phyloP scores from a whole-genome alignment of 2,888 invertebrate genomes.

The Bimastos eiseni region DNA sequence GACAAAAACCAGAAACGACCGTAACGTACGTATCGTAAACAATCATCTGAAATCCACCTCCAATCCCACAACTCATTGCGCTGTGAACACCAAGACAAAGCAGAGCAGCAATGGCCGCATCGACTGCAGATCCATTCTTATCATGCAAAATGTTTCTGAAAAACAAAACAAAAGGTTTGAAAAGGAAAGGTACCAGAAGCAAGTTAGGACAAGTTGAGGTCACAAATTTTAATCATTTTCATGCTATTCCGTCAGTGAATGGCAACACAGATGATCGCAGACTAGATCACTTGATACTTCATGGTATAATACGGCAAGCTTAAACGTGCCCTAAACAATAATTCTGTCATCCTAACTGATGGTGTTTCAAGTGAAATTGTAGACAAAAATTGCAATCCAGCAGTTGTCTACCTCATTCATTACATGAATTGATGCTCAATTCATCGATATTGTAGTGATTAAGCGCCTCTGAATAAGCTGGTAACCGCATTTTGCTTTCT shows the following conservation, averaged over 20 bases:
- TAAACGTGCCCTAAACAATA: background rate
- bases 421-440: background rate
- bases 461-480: too few species aligned
- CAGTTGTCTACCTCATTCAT: background rate
- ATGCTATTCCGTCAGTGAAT: background rate
- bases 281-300: background rate
- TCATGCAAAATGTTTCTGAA: slow-evolving; percentile 24
- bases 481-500: too few species aligned
- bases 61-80: slow-evolving; percentile 40
- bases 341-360: background rate
- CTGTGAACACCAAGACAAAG: slow-evolving; percentile 37
- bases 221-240: background rate
- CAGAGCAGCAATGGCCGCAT: slow-evolving; percentile 42
- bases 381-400: background rate
- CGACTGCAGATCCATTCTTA: slow-evolving; percentile 39
- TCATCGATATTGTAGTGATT: too few species aligned
- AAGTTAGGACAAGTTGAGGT: background rate
- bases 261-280: background rate
- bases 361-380: background rate
- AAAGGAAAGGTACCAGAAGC: too few species aligned
- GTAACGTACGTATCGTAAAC: slow-evolving; percentile 37
- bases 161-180: background rate
- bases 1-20: background rate
- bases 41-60: slow-evolving; percentile 41
- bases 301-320: background rate